Conservation (phyloP, 2,888 invertebrate species). For the Cenopis cana region DNA sequence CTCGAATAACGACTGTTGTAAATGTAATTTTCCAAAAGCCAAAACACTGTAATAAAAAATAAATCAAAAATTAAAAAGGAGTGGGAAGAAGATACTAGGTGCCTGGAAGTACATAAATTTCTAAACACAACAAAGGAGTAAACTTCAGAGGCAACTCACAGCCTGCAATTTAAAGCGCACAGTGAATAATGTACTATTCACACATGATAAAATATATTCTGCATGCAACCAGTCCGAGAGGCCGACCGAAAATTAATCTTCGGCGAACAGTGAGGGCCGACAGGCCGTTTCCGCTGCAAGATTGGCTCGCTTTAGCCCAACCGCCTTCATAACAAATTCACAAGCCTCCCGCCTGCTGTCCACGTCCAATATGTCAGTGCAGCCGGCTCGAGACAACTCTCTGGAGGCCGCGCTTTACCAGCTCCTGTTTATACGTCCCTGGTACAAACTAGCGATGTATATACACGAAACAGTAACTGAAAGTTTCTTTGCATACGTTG, state of each 20-base stretch:
- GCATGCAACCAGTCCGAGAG: conserved; percentile 25
- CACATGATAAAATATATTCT: conserved; percentile 38
- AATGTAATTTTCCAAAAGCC: conserved; percentile 53
- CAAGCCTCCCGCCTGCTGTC: conserved; percentile 35
- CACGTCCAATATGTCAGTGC: conserved; percentile 43
- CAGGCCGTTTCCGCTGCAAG: conserved; percentile 29
- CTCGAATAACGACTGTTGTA: conserved; percentile 64
- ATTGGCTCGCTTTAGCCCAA: conserved; percentile 41
- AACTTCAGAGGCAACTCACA: conserved; percentile 7
- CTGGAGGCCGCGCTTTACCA: conserved; percentile 17
- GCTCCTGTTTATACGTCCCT: conserved; percentile 24
- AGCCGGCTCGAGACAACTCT: conserved; percentile 10
- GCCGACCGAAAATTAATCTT: conserved; percentile 34
- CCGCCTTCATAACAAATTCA: conserved; percentile 45
- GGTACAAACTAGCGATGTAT: no score
- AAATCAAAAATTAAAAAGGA: conserved; percentile 47
- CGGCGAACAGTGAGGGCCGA: conserved; percentile 17
- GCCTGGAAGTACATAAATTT: not conserved
- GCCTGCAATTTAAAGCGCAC: conserved; percentile 12
- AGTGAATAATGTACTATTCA: conserved; percentile 43
- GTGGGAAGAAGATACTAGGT: not conserved
- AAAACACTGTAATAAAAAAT: no score
- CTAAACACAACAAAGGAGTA: conserved; percentile 8
- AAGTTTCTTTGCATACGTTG: no score
- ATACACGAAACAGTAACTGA: no score